Base-by-base conservation (phyloP, 2,888 invertebrate genomes). In the Bursaphelenchus okinawaensis region DNA sequence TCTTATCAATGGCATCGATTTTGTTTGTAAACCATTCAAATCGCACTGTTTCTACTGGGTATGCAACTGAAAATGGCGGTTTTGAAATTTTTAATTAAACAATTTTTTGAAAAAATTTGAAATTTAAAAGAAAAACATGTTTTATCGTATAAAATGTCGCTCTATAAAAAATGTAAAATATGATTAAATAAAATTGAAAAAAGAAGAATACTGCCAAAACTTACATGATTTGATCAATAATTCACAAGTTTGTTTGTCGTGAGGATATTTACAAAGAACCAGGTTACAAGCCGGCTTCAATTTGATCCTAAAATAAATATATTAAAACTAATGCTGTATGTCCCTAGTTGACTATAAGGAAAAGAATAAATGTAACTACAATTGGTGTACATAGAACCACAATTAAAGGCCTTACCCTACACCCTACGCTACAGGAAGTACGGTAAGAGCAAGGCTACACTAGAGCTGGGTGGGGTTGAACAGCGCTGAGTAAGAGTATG, bases 221-320 rank as follows among this genome's bases (percentile, higher is more conserved):
- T 73, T 66, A 81, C 80, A 82, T 20, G 81, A 81, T 62, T 79
- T 78, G 55, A 82, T 82, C 19, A 73, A 66, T 9, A 82, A 71
- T 57, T 77, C 77, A 63, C 82, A 82, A 0, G 76, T 78, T 61
- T 82, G 82, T 55, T 80, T 76, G 65, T 82, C 82, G 61, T 82
- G 82, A 0, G 82, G 82, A 64, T 80, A 82, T 63, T 82, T 82
- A 71, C 82, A 82, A 7, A 82, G 74, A 19, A 82, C 74, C 20
- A 82, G 64, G 65, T 82, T 80, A 66, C 82, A 82, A 0, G 81
- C 77, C 0, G 82, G 75, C 55, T 77, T 75, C 40, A 75, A 72
- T 57, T 80, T 80, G 24, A 82, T 77, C 59, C 81, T 77, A 58
- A 66, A 75, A 65, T 52, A 20, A 4, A 16, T 60, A 54, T 26